Evolutionary conservation across 2,797 vertebrate species (phyloP).

Genomic region (Hippopotamyrus pictus): DNA sequence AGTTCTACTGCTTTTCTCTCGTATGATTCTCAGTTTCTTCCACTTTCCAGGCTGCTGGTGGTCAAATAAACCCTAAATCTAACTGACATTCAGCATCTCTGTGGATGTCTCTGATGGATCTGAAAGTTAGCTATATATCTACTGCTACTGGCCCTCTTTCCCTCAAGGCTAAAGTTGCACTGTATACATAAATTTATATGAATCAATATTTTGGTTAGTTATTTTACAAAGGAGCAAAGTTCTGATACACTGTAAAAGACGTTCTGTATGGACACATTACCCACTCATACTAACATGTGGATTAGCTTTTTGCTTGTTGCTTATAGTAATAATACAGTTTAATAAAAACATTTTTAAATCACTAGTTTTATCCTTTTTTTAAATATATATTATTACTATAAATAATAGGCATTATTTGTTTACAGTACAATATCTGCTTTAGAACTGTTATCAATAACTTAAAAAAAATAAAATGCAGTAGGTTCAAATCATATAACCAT

Average conservation of each 20-base stretch:
- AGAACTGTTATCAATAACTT: constrained; percentile 3
- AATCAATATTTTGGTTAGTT: constrained; percentile 1
- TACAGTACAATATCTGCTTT: constrained; percentile 7
- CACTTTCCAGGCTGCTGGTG: not conserved
- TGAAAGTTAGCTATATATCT: not conserved
- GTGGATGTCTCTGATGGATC: not conserved
- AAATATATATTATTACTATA: not conserved
- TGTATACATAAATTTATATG: not conserved
- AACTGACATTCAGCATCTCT: not conserved
- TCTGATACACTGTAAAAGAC: not conserved
- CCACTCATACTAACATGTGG: not conserved
- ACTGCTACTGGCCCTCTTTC: not conserved
- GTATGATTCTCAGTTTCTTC: not conserved
- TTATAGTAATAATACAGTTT: constrained; percentile 12
- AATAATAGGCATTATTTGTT: not conserved
- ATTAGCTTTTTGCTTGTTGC: constrained; percentile 3
- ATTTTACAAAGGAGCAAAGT: not conserved
- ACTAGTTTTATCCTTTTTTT: not conserved
- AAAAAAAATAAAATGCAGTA: constrained; percentile 7
- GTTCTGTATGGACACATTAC: constrained; percentile 2
- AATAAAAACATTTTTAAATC: not conserved
- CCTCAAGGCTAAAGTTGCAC: not conserved
- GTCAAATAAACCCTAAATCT: not conserved
- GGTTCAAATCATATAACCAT: not conserved
- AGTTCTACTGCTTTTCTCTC: not conserved